These are phyloP conservation scores for Acanthurus leucopareius DNA, from an alignment of 2,797 vertebrate species.

Conservation along the genomic window DNA sequence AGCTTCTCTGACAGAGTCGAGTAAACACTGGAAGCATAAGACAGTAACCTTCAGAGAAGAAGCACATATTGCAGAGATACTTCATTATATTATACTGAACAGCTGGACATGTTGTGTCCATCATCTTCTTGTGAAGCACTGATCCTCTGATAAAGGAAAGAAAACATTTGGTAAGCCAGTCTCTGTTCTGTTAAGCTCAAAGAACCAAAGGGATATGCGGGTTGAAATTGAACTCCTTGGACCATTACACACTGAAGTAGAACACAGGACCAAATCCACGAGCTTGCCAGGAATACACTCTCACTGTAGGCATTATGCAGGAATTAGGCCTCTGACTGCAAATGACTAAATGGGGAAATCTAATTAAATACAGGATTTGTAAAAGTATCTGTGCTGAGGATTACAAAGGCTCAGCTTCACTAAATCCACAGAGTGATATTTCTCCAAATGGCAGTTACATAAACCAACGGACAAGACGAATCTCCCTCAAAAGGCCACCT, in stretches of 20 bases:
- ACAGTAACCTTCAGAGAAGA: background rate
- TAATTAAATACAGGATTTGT: conserved; percentile 87
- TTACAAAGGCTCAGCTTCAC: conserved; percentile 81
- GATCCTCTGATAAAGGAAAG: conserved; percentile 54
- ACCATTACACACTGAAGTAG: conserved; percentile 72
- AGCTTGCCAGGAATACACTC: conserved; percentile 66
- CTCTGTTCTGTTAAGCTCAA: conserved; percentile 39
- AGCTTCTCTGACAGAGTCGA: background rate
- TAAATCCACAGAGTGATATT: conserved; percentile 78
- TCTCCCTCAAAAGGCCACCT: conserved; percentile 51
- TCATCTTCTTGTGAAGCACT: background rate
- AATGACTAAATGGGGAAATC: conserved; percentile 82
- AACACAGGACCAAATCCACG: conserved; percentile 55
- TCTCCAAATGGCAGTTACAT: conserved; percentile 71
- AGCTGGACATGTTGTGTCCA: too few species aligned
- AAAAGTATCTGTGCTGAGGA: conserved; percentile 84
- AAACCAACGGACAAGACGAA: conserved; percentile 67
- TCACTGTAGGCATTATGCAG: conserved; percentile 73
- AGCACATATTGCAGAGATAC: too few species aligned
- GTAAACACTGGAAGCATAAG: background rate
- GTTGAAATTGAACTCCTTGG: conserved; percentile 68
- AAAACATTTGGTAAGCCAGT: conserved; percentile 39
- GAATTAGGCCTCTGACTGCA: conserved; percentile 80
- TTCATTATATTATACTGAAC: background rate
- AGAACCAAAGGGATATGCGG: conserved; percentile 50